Base-by-base conservation (phyloP, 2,797 vertebrate genomes). In the Enteromius thamalakanensis region DNA sequence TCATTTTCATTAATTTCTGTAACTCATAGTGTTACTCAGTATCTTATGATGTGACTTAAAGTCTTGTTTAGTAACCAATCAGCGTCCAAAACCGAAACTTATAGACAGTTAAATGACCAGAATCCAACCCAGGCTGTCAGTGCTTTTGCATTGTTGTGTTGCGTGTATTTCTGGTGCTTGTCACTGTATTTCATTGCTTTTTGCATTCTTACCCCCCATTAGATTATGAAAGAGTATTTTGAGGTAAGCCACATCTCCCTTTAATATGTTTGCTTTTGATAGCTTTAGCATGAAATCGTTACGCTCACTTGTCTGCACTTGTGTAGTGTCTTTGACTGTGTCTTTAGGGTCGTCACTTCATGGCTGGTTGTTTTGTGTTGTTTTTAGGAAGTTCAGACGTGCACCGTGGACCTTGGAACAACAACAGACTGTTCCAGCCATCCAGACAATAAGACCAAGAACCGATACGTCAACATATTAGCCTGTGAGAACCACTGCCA, bases 141-240 rank as follows among this genome's bases (percentile, higher is more conserved):
- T 84, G 72, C 84, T 76, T 85, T 85, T 34, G 87, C 76, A 89
- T 85, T 74, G 87, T 89, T 83, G 86, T 87, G 83, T 87, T 87
- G 90, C 90, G 83, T 90, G 90, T 74, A 69, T 79, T 64, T 79
- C 87, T 91, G 81, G 58, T 83, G 75, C 82, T 86, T 93, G 90
- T 93, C 88, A 88, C 92, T 94, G 92, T 96, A 96, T 96, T 92
- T 95, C 94, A 94, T 96, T 96, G 95, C 95, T 96, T 95, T 96
- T 96, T 96, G 94, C 96, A 96, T 95, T 96, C 87, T 89, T 96
- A 94, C 95, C 95, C 91, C 94, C 93, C 94, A 93, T 96, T 97
- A 99, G 98, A 97, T 95, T 94, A 95, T 99, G 94, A 99, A 97
- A 96, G 95, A 97, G 94, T 97, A 96, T 95, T 98, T 97, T 69